phyloP scores from a whole-genome alignment of 2,888 invertebrate genomes.

The Lamellibrachia satsuma region DNA sequence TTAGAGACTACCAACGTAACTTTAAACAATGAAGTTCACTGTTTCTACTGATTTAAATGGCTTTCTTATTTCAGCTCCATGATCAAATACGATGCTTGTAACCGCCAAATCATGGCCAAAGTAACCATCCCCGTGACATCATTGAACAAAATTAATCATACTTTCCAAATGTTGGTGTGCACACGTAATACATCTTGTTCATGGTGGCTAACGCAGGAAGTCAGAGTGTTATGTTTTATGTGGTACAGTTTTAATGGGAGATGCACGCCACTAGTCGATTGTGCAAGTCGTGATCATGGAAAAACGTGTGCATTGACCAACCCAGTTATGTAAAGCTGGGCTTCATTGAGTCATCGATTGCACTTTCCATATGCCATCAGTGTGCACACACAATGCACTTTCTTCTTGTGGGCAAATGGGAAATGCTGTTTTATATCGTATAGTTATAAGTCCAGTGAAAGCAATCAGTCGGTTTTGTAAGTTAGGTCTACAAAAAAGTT shows the following conservation, averaged over 20 bases:
- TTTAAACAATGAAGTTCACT: conserved; percentile 6
- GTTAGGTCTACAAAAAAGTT: not conserved
- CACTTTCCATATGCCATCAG: not conserved
- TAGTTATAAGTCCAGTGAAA: not conserved
- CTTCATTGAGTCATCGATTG: not conserved
- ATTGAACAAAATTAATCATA: not conserved
- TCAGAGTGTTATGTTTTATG: not conserved
- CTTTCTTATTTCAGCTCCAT: not conserved
- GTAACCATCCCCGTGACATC: too few relatives aligned
- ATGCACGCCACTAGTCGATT: not conserved
- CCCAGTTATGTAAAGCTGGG: not conserved
- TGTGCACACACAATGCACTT: not conserved
- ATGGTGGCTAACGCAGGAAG: not conserved
- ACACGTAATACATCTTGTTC: not conserved
- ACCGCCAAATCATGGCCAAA: too few relatives aligned
- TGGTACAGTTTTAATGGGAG: not conserved
- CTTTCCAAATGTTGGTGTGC: not conserved
- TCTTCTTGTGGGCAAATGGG: not conserved
- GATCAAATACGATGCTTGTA: not conserved
- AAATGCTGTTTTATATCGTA: not conserved
- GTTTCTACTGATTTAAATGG: not conserved
- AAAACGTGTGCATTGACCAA: not conserved
- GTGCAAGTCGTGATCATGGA: not conserved
- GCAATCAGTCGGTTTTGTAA: not conserved
- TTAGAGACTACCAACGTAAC: not conserved